Evolutionary conservation across 1,140 invertebrate species (phyloP), one percentile per base, ranked within the genome.

Genomic region (Rhyacophila brunnea): DNA sequence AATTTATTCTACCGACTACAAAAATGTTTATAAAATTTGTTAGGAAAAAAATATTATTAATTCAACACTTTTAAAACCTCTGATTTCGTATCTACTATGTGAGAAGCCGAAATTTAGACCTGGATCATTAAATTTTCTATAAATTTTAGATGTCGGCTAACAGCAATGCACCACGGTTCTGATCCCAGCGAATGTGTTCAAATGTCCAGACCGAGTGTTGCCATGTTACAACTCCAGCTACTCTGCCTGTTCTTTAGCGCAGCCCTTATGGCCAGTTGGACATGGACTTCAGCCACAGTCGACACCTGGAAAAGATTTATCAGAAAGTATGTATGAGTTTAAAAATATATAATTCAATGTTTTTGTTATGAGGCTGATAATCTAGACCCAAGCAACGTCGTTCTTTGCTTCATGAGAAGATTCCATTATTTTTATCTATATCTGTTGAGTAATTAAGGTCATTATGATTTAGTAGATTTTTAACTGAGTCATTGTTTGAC

Each of bases 191-290:
- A 78, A 58, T 94, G 92, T 69, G 79, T 81, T 67, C 79, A 87
- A 49, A 81, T 84, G 55, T 74, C 78, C 34, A 80, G 88, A 14
- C 93, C 93, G 0, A 95, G 89, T 68, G 81, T 94, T 17, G 87
- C 86, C 4, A 86, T 92, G 66, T 73, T 93, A 53, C 88, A 94
- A 68, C 69, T 94, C 38, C 90, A 94, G 70, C 74, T 96, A 58
- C 70, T 95, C 43, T 83, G 89, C 42, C 82, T 91, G 23, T 96
- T 96, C 76, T 87, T 86, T 51, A 83, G 87, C 43, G 92, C 92
- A 20, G 83, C 93, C 55, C 78, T 91, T n/a, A 93, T 95, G 88
- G 91, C 92, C 3, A 91, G 89, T 2, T 96, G 92, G 92, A 90
- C 92, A 17, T 96, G 92, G 91, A 96, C 91, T 20, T 81, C 83